Evolutionary conservation across 2,113 vertebrate species (phyloP).

Genomic region (Nothocercus julius): DNA sequence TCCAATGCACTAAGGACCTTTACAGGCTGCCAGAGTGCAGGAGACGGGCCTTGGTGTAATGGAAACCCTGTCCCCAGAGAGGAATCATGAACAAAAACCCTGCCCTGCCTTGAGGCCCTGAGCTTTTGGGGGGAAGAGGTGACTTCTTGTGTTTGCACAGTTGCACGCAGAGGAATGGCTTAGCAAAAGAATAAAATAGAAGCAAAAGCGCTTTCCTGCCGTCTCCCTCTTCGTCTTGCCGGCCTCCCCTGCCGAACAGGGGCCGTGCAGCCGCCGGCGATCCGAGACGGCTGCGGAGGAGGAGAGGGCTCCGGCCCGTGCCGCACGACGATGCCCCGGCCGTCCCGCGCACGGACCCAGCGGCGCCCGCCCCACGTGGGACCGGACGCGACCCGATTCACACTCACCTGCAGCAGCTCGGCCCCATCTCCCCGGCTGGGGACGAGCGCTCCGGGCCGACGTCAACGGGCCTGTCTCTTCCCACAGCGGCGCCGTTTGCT

Average conservation of each 20-base stretch:
- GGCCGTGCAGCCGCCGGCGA: not conserved
- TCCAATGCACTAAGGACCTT: not conserved
- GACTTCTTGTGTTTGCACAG: not conserved
- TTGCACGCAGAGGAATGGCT: not conserved
- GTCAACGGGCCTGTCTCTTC: not conserved
- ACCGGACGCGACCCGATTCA: not conserved
- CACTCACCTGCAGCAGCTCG: rapidly evolving
- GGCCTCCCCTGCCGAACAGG: not conserved
- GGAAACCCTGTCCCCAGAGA: slow-evolving; percentile 1
- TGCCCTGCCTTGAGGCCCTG: not conserved
- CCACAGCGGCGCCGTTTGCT: not conserved
- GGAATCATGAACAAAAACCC: not conserved
- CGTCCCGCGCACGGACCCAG: not conserved
- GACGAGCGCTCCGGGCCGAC: not conserved
- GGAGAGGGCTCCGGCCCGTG: not conserved
- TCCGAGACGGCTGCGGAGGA: rapidly evolving
- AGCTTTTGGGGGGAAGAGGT: not conserved
- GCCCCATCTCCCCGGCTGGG: not conserved
- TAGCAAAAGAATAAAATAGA: not conserved
- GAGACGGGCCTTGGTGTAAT: not conserved
- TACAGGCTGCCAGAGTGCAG: not conserved
- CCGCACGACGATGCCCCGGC: too few species aligned
- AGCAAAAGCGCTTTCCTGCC: not conserved
- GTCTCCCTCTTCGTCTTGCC: not conserved
- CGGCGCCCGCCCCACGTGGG: not conserved